Base-by-base conservation (phyloP, 1,140 invertebrate species). In the Riptortus pedestris region DNA sequence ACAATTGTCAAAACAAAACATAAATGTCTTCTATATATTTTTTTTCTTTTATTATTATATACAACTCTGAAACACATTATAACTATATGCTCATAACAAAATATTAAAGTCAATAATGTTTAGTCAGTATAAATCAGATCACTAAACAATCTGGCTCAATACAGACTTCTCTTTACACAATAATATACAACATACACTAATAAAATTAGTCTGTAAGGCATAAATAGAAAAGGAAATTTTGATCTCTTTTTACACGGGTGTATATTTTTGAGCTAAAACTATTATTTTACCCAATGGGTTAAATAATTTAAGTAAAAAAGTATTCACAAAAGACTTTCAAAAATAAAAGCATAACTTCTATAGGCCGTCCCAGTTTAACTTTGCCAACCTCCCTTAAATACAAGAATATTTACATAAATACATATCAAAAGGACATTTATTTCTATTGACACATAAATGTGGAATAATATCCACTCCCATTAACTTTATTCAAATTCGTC, bases 381-480 rank as follows among this genome's bases (percentile, higher is more conserved):
- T 18, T 65, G 33, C 57, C 55, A 31, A 47, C 58, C 43, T 51
- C 12, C 63, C 59, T 60, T n/a, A 26, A 48, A 43, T 60, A 65
- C 58, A 31, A 55, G 48, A 48, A 60, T 65, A 65, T 65, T 45
- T 65, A 65, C 63, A 65, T 65, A 65, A 38, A 45, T 65, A 65
- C 63, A 65, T 55, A 60, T n/a, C 33, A 31, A 60, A 55, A 55
- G 24, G 51, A 24, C 51, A 26, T 51, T 55, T 26, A 55, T 55
- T 24, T 55, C 51, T 55, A 55, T 55, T 55, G 51, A 55, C 51
- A 55, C 26, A 24, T 26, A 55, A 55, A 24, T 24, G 51, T 55
- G 24, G 24, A 55, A 24, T 22, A 27, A 55, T 14, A 55, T 55
- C 51, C 51, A 59, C 48, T 5, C 14, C 20, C 22, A 33, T 33